phyloP scores from a whole-genome alignment of 1,140 invertebrate species.

The Coelopa frigida region DNA sequence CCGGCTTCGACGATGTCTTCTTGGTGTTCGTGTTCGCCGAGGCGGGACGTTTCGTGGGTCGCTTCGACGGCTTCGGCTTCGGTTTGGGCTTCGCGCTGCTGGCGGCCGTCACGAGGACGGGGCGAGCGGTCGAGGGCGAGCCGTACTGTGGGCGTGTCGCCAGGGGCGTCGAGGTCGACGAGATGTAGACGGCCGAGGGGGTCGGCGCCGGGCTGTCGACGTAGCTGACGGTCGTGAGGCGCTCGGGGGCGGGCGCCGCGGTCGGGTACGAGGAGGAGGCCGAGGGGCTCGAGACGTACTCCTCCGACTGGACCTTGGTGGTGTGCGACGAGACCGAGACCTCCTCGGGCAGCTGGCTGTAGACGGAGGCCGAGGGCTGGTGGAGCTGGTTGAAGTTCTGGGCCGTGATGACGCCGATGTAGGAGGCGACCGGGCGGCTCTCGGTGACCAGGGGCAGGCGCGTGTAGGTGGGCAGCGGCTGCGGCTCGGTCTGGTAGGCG shows the following conservation, averaged over 20 bases:
- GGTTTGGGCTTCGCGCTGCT: conserved; percentile 26
- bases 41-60: background rate
- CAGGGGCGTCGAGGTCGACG: conserved; percentile 14
- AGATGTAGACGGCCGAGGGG: conserved; percentile 17
- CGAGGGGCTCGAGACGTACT: no score
- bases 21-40: background rate
- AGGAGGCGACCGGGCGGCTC: conserved; percentile 28
- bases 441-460: conserved; percentile 1
- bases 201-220: no score
- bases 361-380: conserved; percentile 1
- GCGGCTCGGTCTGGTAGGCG: no score
- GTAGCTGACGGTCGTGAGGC: conserved; percentile 2
- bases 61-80: background rate
- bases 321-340: conserved; percentile 38
- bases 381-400: conserved; percentile 25
- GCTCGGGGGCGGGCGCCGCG: background rate
- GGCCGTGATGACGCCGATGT: conserved; percentile 37
- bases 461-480: background rate
- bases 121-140: conserved; percentile 21
- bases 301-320: conserved; percentile 36
- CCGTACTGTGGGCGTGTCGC: conserved; percentile 25
- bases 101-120: conserved; percentile 24
- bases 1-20: background rate
- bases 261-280: conserved; percentile 9
- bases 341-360: conserved; percentile 25